Percentiles rank a stretch among this genome's conserved stretches.
phyloP scores from a whole-genome alignment of 2,888 invertebrate species.

The Crocallis elinguaria region DNA sequence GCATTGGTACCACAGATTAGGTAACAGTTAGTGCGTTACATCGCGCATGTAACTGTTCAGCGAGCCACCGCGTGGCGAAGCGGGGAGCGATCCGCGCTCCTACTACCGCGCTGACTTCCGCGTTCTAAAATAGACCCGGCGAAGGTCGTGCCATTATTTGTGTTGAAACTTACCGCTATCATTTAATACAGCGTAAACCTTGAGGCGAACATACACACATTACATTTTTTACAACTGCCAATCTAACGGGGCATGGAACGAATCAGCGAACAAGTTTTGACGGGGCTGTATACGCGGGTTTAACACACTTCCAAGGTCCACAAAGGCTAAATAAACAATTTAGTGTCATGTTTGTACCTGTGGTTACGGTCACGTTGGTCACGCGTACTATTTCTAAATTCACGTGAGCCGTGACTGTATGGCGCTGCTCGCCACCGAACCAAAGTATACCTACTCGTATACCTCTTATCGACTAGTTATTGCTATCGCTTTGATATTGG shows the following conservation, averaged over 20 bases:
- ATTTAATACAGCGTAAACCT: slow-evolving; percentile 61
- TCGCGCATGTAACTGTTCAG: slow-evolving; percentile 71
- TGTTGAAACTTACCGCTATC: slow-evolving; percentile 56
- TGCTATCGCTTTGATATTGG: slow-evolving; percentile 40
- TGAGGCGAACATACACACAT: slow-evolving; percentile 46
- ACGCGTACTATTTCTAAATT: slow-evolving; percentile 51
- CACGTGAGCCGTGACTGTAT: slow-evolving; percentile 54
- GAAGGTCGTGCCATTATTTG: slow-evolving; percentile 77
- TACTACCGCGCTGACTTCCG: slow-evolving; percentile 77
- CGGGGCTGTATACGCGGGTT: slow-evolving; percentile 26
- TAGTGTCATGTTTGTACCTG: slow-evolving; percentile 35
- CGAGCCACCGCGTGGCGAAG: slow-evolving; percentile 34
- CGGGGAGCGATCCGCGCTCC: slow-evolving; percentile 66
- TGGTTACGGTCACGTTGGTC: slow-evolving; percentile 57
- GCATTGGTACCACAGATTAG: slow-evolving; percentile 45
- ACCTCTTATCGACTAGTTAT: slow-evolving; percentile 35
- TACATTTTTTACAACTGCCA: slow-evolving; percentile 39
- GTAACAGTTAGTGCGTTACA: slow-evolving; percentile 27
- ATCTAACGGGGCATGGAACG: slow-evolving; percentile 46
- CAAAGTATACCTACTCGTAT: background rate
- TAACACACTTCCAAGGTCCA: slow-evolving; percentile 47
- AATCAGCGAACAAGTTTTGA: slow-evolving; percentile 42
- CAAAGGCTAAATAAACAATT: slow-evolving; percentile 51
- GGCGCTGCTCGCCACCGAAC: slow-evolving; percentile 18
- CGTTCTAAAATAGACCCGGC: slow-evolving; percentile 78